Evolutionary conservation across 64 coral and sea anemone species (phyloP), one percentile per base, ranked within the genome.

Genomic region (Porites lutea): DNA sequence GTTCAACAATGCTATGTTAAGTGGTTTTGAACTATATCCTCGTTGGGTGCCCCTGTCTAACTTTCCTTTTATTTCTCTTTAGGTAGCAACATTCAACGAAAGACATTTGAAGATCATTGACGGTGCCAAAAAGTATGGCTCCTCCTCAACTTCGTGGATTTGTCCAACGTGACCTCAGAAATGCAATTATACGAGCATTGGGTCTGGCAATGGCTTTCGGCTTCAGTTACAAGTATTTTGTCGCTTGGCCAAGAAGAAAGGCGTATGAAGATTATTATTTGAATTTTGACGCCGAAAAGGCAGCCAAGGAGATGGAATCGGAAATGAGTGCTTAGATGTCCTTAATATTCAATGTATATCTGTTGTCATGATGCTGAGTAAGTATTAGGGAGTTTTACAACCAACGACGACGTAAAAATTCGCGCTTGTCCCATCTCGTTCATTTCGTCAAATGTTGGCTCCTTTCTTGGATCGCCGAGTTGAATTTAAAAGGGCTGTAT

Each of bases 181-280:
- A 74, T 20, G 87, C 74, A 48, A 89, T 89, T 21, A 6, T 89
- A 7, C 72, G 76, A 48, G 53, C 87, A 48, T 55, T 78, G 14
- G 55, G 27, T 18, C 2, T 78, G 62, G 87, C 73, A 20, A 61
- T 89, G 19, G 37, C 74, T 7, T 57, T 19, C 48, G 87, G 87
- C 10, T 77, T 77, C 48, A 57, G 87, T 20, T 89, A 89, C 57
- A 89, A 89, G 53, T 67, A 65, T 65, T 89, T 89, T 49, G 74
- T 89, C 18, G 87, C 87, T 77, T 89, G 87, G 87, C 87, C 87
- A 89, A 89, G 58, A 74, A 89, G 52, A 50, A 59, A 89, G 72
- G 61, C 43, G 21, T 89, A 89, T 59, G 52, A 76, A 18, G 75
- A 89, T 5, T 89, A 78, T 79, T 78, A 89, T 47, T 45, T 10